Evolutionary conservation across 2,888 invertebrate species (phyloP).

Genomic region (Troides aeacus): DNA sequence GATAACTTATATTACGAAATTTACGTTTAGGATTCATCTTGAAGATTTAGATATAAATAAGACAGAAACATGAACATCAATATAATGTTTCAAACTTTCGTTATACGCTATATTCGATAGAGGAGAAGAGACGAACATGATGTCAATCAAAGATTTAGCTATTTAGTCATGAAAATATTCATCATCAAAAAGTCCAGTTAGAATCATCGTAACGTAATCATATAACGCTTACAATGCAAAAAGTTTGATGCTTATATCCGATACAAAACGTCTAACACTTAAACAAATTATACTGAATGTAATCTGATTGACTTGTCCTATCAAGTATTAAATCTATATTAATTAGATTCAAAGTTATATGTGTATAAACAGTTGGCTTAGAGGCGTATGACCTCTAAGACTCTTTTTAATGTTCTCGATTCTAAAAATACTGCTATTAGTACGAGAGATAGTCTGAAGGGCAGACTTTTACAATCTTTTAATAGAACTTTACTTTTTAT

Average conservation of each 20-base stretch:
- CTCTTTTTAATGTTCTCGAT: background rate
- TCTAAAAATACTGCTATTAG: background rate
- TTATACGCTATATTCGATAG: background rate
- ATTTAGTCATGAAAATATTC: background rate
- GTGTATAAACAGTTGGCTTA: background rate
- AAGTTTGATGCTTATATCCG: constrained; percentile 21
- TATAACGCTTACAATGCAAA: constrained; percentile 6
- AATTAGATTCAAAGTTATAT: constrained; percentile 10
- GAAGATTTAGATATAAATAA: too few relatives aligned
- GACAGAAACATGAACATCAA: too few relatives aligned
- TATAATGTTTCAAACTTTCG: too few relatives aligned
- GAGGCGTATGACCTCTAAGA: background rate
- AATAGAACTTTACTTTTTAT: background rate
- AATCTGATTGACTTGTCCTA: constrained; percentile 19
- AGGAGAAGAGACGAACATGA: background rate
- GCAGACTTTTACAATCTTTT: background rate
- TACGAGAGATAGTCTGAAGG: background rate
- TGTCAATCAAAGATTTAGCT: background rate
- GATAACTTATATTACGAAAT: too few relatives aligned
- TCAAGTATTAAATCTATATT: constrained; percentile 22
- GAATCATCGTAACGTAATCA: constrained; percentile 6
- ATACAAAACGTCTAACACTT: constrained; percentile 17
- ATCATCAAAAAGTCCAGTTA: constrained; percentile 9
- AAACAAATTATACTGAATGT: constrained; percentile 14
- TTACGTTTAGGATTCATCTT: too few relatives aligned